A percentile compares a stretch with the other conserved stretches of the same genome.
phyloP scores from a whole-genome alignment of 92 coral and sea anemone genomes.

The Porites divaricata region DNA sequence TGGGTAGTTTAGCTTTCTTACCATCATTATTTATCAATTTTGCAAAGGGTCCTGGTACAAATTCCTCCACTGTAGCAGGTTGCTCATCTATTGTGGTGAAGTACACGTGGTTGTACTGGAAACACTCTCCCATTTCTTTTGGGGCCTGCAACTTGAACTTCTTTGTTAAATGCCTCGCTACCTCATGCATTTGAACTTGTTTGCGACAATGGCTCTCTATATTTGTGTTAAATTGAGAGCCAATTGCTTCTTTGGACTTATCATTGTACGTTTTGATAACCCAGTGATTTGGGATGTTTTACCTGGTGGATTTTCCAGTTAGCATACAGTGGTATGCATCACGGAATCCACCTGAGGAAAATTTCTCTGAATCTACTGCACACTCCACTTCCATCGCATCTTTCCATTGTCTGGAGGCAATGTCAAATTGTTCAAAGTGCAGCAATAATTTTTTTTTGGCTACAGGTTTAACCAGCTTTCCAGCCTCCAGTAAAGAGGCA shows the following conservation, averaged over 20 bases:
- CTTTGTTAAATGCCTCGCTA: constrained; percentile 67
- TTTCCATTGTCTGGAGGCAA: constrained; percentile 57
- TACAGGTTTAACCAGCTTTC: constrained; percentile 68
- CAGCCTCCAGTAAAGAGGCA: constrained; percentile 67
- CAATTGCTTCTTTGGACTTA: constrained; percentile 44
- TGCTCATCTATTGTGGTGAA: constrained; percentile 60
- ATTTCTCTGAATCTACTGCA: constrained; percentile 53
- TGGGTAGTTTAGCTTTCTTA: constrained; percentile 33
- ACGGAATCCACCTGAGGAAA: constrained; percentile 69
- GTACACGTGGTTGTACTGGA: constrained; percentile 57
- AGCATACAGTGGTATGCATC: constrained; percentile 43
- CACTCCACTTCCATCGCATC: constrained; percentile 51
- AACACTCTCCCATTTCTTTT: constrained; percentile 56
- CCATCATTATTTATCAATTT: constrained; percentile 70
- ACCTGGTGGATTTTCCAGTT: constrained; percentile 11
- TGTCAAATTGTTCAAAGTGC: constrained; percentile 69
- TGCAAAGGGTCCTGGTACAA: constrained; percentile 66
- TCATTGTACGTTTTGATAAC: constrained; percentile 55
- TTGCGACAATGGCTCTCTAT: constrained; percentile 54
- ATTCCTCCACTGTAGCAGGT: constrained; percentile 69
- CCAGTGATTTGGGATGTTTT: constrained; percentile 49
- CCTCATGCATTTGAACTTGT: constrained; percentile 74
- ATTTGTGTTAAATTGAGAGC: constrained; percentile 31
- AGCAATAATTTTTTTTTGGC: constrained; percentile 50
- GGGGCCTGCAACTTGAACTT: constrained; percentile 50